Evolutionary conservation across 2,113 vertebrate species (phyloP), one percentile per base, ranked within the genome.

Genomic region (Daphoenositta chrysoptera): DNA sequence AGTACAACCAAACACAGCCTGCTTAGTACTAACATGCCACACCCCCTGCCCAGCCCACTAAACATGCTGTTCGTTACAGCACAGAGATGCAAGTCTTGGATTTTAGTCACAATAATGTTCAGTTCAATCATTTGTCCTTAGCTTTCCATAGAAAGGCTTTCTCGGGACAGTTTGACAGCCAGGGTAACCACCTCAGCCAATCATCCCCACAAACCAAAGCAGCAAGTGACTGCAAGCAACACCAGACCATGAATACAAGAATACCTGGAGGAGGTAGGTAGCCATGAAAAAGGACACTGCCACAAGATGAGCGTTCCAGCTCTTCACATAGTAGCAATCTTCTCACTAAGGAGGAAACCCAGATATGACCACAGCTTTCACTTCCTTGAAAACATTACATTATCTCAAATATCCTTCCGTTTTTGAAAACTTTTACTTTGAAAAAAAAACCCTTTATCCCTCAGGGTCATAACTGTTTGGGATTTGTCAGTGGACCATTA

Each of bases 281-380:
- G 53, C 99, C 99, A 20, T 99, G 99, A 91, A 99, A 99, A 40
- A 99, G 99, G 81, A 99, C 99, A 15, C 99, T 99, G 85, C 99
- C 99, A 89, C 99, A 99, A 3, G 99, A 99, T 1, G 99, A 99
- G 35, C 99, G 98, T 87, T 99, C 99, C 96, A 99, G 97, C 87
- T 99, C 99, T 96, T 99, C 99, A 97, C 99, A 99, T 7, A 99
- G 95, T 66, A 99, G 98, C 81, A 99, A 97, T 87, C 99, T 98
- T 65, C 99, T 98, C 51, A 99, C 99, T 99, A 83, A 53, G 93
- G 27, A 53, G 16, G 40, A 81, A 92, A 58, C 85, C 2, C 9
- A 79, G 28, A 40, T 50, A 61, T 18, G 35, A 90, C 13, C 35
- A 18, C 20, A 89, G 33, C 11, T 83, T 86, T 66, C 39, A 58